These are phyloP conservation scores for Polymixis flavicincta DNA, from an alignment of 2,888 invertebrate species.

Conservation along the genomic window DNA sequence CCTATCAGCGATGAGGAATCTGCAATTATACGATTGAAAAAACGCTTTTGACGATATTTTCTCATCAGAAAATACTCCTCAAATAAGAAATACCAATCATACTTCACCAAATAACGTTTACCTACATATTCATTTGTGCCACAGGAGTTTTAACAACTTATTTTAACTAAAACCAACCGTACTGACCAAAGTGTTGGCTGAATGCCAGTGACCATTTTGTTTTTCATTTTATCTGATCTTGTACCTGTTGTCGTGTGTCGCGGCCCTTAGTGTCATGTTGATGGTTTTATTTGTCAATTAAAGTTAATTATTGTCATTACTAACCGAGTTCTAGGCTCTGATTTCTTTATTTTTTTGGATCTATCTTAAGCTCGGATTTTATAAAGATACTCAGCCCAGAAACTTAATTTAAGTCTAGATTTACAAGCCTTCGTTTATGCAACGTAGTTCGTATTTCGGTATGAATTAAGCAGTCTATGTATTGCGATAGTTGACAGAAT, in stretches of 20 bases:
- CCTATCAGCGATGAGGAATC: not conserved
- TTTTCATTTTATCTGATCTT: slow-evolving; percentile 14
- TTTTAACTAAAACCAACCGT: slow-evolving; percentile 25
- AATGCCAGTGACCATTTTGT: slow-evolving; percentile 44
- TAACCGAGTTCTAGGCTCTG: not conserved
- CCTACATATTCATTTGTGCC: slow-evolving; percentile 6
- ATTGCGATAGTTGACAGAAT: slow-evolving; percentile 6
- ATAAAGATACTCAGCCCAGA: not conserved
- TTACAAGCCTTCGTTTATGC: not conserved
- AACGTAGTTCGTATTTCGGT: not conserved
- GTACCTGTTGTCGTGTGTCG: slow-evolving; percentile 36
- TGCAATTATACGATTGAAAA: too few relatives aligned
- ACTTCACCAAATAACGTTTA: not conserved
- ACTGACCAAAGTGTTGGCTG: slow-evolving; percentile 36
- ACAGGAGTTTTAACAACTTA: slow-evolving; percentile 29
- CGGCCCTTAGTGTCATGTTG: slow-evolving; percentile 14
- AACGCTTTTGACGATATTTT: not conserved
- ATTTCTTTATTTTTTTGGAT: not conserved
- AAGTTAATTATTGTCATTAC: slow-evolving; percentile 23
- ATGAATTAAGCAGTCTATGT: not conserved
- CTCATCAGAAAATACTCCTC: not conserved
- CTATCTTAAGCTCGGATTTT: not conserved
- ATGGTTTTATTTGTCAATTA: slow-evolving; percentile 48
- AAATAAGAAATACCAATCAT: not conserved
- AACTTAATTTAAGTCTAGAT: not conserved